Conservation (phyloP, 1,140 invertebrate genomes). For the Drosophila obscura region DNA sequence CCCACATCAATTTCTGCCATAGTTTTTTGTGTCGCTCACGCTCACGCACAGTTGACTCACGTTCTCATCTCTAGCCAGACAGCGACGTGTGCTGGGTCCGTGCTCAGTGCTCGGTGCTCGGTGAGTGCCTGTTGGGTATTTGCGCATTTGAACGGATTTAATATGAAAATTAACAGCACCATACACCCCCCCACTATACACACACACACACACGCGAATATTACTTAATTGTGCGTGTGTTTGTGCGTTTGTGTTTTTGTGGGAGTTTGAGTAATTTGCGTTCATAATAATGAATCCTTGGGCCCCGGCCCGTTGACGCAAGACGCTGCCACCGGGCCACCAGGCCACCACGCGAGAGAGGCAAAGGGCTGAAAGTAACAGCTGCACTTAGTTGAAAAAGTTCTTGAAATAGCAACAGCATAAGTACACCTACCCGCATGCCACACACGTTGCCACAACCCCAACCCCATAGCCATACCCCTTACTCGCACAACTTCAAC, state of each 20-base stretch:
- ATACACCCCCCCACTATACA: constrained; percentile 25
- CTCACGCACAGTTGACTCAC: neutral
- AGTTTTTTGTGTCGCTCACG: no score
- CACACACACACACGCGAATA: constrained; percentile 6
- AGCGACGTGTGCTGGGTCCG: constrained; percentile 20
- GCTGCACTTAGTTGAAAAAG: constrained; percentile 79
- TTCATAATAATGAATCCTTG: constrained; percentile 76
- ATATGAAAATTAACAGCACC: constrained; percentile 80
- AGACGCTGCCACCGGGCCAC: constrained; percentile 17
- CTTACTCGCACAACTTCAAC: constrained; percentile 60
- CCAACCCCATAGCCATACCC: neutral
- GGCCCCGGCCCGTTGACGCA: constrained; percentile 28
- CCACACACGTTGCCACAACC: neutral
- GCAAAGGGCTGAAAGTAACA: constrained; percentile 37
- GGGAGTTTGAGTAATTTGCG: constrained; percentile 68
- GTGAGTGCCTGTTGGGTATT: constrained; percentile 76
- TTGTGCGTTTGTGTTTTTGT: constrained; percentile 10
- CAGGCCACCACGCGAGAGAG: neutral
- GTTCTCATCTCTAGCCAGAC: constrained; percentile 11
- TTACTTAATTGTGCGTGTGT: constrained; percentile 41
- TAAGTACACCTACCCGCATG: neutral
- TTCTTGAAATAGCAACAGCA: constrained; percentile 72
- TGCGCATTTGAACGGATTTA: constrained; percentile 82
- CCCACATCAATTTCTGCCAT: no score
- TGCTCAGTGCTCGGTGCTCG: constrained; percentile 29